Conservation (phyloP, 37 sponge, comb jelly and placozoan species). For the Axinella damicornis region DNA sequence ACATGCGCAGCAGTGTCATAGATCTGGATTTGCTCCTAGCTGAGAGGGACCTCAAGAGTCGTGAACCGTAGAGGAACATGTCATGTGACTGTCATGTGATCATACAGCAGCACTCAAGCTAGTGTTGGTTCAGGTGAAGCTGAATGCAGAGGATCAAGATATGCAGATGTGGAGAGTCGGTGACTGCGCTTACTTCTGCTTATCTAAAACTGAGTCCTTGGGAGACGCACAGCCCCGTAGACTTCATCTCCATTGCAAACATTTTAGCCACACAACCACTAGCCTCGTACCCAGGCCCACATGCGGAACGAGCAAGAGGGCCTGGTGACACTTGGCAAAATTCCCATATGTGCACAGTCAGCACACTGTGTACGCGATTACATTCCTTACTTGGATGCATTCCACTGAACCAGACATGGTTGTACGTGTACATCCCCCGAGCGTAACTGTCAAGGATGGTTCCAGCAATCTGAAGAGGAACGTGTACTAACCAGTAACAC, state of each 20-base stretch:
- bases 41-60: conserved; percentile 39
- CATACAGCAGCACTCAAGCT: too few relatives aligned
- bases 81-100: neutral
- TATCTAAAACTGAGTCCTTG: conserved; percentile 57
- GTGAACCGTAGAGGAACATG: conserved; percentile 18
- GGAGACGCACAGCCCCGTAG: conserved; percentile 67
- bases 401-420: conserved; percentile 73
- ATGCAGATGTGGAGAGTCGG: too few relatives aligned
- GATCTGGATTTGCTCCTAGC: conserved; percentile 27
- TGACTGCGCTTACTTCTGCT: conserved; percentile 37
- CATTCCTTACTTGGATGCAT: conserved; percentile 62
- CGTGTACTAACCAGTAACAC: too few relatives aligned
- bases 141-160: too few relatives aligned
- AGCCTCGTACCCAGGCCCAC: too few relatives aligned
- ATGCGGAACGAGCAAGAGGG: too few relatives aligned
- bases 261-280: conserved; percentile 75
- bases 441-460: conserved; percentile 64
- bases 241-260: conserved; percentile 80
- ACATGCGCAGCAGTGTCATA: conserved; percentile 60
- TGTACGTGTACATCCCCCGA: conserved; percentile 42
- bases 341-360: neutral
- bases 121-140: too few relatives aligned
- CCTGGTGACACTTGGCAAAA: conserved; percentile 50
- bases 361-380: neutral
- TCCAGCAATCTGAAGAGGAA: conserved; percentile 57